These are phyloP conservation scores for Scaptomyza cyrtandrae DNA, from an alignment of 2,888 invertebrate species.

Conservation along the genomic window DNA sequence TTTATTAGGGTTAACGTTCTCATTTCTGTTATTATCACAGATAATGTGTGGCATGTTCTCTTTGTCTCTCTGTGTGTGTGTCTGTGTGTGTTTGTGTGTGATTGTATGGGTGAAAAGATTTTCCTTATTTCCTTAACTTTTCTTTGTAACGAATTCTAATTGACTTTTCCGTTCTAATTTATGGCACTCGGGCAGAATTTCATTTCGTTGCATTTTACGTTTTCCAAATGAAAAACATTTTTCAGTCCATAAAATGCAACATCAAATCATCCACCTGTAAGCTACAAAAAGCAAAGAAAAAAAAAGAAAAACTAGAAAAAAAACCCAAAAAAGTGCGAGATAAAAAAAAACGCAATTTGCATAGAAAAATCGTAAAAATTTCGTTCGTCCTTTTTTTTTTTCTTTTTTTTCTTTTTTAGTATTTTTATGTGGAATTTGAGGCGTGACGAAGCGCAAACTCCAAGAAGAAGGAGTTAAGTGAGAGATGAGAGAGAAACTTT, in stretches of 20 bases:
- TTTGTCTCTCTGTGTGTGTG: neutral
- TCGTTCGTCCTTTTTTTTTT: conserved; percentile 29
- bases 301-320: neutral
- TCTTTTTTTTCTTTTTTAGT: neutral
- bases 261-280: conserved; percentile 73
- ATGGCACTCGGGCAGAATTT: conserved; percentile 35
- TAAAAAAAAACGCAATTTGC: conserved; percentile 56
- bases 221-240: conserved; percentile 55
- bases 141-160: conserved; percentile 60
- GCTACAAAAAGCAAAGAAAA: too few relatives aligned
- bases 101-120: conserved; percentile 8
- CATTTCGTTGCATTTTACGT: conserved; percentile 57
- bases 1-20: conserved; percentile 71
- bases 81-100: too few relatives aligned
- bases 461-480: conserved; percentile 53
- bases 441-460: conserved; percentile 64
- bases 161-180: conserved; percentile 62
- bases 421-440: conserved; percentile 55
- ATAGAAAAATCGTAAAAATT: conserved; percentile 74
- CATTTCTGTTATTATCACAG: conserved; percentile 58
- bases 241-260: conserved; percentile 69
- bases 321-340: conserved; percentile 28
- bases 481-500: conserved; percentile 47
- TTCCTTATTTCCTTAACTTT: conserved; percentile 16
- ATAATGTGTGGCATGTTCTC: conserved; percentile 57